Conservation (phyloP, 2,797 vertebrate genomes). For the Neostethus bicornis region DNA sequence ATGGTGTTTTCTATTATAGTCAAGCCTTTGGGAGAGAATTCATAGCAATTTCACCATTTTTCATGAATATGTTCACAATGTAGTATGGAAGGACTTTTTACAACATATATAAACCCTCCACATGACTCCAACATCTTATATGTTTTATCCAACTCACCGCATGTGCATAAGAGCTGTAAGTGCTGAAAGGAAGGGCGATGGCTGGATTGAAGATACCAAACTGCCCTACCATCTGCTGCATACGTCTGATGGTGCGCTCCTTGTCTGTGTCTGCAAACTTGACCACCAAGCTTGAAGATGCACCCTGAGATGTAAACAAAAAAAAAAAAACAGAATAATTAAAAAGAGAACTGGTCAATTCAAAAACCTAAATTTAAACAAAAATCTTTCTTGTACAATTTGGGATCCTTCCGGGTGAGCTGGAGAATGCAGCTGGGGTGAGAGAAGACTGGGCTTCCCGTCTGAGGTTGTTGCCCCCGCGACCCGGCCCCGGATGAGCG, state of each 20-base stretch:
- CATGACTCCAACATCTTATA: constrained; percentile 4
- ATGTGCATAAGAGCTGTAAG: constrained; percentile 98
- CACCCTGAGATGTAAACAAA: constrained; percentile 83
- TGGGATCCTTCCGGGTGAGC: too few species aligned
- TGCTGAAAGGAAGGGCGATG: constrained; percentile 95
- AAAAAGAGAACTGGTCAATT: background rate
- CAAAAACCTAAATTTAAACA: too few species aligned
- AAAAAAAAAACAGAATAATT: background rate
- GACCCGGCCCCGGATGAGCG: too few species aligned
- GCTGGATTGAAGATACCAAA: constrained; percentile 97
- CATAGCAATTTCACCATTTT: constrained; percentile 1
- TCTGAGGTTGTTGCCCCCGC: too few species aligned
- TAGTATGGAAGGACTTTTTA: background rate
- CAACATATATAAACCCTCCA: background rate
- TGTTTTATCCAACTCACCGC: constrained; percentile 86
- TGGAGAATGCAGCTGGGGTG: too few species aligned
- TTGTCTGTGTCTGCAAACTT: constrained; percentile 99
- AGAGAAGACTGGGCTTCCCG: too few species aligned
- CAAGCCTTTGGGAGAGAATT: background rate
- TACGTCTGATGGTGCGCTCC: constrained; percentile 95
- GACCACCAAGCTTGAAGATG: constrained; percentile 99
- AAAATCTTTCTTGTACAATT: too few species aligned
- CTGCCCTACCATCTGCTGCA: constrained; percentile 99
- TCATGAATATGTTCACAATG: background rate
- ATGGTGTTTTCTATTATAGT: background rate